phyloP scores from a whole-genome alignment of 2,113 vertebrate species.

The Rafetus swinhoei region DNA sequence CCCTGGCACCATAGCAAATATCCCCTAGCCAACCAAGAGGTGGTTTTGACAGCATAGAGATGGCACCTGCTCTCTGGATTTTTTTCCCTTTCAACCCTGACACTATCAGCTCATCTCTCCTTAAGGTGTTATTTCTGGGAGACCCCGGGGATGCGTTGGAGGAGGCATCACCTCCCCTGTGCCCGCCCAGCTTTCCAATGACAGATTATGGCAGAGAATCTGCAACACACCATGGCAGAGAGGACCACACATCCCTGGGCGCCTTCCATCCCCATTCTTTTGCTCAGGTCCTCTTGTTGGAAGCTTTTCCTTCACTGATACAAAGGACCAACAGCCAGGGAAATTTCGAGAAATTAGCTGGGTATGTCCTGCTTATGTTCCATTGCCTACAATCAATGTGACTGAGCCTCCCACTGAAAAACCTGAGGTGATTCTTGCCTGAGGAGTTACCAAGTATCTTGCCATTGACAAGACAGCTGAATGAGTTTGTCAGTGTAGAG shows the following conservation, averaged over 20 bases:
- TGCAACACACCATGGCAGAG: accelerated
- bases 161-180: background rate
- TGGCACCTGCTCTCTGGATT: background rate
- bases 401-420: background rate
- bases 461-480: accelerated
- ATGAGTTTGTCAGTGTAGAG: accelerated
- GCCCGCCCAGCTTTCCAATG: too few species aligned
- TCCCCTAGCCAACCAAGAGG: background rate
- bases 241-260: background rate
- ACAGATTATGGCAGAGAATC: background rate
- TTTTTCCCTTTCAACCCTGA: background rate
- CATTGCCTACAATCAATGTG: background rate
- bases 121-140: background rate
- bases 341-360: accelerated
- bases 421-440: accelerated
- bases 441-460: background rate
- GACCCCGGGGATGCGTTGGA: background rate
- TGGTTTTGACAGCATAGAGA: background rate
- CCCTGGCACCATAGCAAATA: background rate
- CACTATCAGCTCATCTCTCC: background rate
- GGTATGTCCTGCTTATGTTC: background rate
- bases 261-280: accelerated
- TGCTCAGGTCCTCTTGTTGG: background rate
- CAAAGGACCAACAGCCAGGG: accelerated
- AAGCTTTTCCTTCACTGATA: background rate